Evolutionary conservation across 1,140 invertebrate genomes (phyloP).

Genomic region (Caenorhabditis briggsae): DNA sequence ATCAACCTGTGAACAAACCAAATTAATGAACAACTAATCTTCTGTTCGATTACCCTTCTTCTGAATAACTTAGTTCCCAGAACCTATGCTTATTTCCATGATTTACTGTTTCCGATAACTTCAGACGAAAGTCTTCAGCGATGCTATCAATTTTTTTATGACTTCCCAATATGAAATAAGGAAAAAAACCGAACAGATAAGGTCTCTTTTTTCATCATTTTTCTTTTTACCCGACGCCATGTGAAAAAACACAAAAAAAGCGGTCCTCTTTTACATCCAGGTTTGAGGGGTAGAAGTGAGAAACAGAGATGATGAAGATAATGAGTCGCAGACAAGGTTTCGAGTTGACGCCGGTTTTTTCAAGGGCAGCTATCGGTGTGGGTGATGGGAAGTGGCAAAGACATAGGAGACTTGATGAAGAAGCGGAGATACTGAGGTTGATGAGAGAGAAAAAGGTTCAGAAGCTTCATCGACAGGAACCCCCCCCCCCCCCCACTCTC

Average conservation of each 20-base stretch:
- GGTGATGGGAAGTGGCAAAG: constrained; percentile 6
- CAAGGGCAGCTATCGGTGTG: constrained; percentile 43
- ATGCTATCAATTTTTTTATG: constrained; percentile 1
- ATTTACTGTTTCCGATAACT: neutral
- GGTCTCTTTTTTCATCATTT: constrained; percentile 15
- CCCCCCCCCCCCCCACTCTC: neutral
- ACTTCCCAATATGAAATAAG: constrained; percentile 15
- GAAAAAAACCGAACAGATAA: constrained; percentile 51
- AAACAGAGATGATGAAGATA: constrained; percentile 50
- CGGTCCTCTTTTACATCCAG: constrained; percentile 45
- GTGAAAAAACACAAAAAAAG: constrained; percentile 12
- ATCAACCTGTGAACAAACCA: neutral
- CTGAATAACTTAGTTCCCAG: no score
- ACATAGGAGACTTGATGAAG: constrained; percentile 6
- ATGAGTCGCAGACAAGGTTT: constrained; percentile 52
- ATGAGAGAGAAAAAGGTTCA: constrained; percentile 22
- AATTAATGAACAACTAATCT: neutral
- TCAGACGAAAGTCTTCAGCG: neutral
- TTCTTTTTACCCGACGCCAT: neutral
- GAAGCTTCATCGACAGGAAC: neutral
- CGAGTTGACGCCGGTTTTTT: constrained; percentile 52
- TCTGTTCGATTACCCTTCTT: neutral
- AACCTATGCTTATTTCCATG: neutral
- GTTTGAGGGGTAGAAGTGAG: constrained; percentile 37
- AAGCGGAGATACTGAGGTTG: constrained; percentile 38